Percentiles rank a stretch among this genome's conserved stretches.
Evolutionary conservation across 1,140 invertebrate species (phyloP).

Genomic region (Wasmannia auropunctata): DNA sequence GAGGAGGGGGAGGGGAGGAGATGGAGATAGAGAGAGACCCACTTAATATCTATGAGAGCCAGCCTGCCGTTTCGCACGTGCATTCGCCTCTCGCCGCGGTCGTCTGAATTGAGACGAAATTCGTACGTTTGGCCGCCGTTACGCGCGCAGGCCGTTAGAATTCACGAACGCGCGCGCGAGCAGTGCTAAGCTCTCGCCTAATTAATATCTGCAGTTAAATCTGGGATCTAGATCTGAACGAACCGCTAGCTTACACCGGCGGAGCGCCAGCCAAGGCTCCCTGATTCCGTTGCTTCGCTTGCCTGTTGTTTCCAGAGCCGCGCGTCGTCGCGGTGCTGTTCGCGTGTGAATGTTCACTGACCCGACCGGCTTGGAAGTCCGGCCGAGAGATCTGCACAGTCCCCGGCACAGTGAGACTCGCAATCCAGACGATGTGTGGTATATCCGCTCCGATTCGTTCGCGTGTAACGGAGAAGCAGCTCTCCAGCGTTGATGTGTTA

Average conservation of each 20-base stretch:
- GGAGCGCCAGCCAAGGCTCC: conserved; percentile 73
- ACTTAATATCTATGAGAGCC: background rate
- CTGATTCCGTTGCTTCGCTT: conserved; percentile 79
- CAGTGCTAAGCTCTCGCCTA: conserved; percentile 69
- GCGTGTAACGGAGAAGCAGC: background rate
- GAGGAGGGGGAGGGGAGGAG: background rate
- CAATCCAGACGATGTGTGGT: background rate
- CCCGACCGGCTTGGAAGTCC: conserved; percentile 69
- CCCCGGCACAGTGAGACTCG: background rate
- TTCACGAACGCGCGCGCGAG: conserved; percentile 61
- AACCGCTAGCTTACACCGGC: conserved; percentile 79
- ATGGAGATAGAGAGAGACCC: background rate
- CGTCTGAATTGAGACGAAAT: conserved; percentile 44
- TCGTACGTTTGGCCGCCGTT: conserved; percentile 47
- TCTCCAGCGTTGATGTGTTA: background rate
- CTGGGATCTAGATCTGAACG: conserved; percentile 81
- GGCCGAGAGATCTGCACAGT: conserved; percentile 35
- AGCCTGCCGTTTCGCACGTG: background rate
- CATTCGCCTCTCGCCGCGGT: background rate
- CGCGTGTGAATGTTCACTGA: conserved; percentile 74
- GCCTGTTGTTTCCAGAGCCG: conserved; percentile 52
- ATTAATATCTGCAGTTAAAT: conserved; percentile 81
- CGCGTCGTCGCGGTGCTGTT: conserved; percentile 64
- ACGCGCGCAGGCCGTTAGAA: conserved; percentile 69
- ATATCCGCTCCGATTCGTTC: background rate